Conservation (phyloP, 2,888 invertebrate species). For the Lepidocyrtoides sp. region DNA sequence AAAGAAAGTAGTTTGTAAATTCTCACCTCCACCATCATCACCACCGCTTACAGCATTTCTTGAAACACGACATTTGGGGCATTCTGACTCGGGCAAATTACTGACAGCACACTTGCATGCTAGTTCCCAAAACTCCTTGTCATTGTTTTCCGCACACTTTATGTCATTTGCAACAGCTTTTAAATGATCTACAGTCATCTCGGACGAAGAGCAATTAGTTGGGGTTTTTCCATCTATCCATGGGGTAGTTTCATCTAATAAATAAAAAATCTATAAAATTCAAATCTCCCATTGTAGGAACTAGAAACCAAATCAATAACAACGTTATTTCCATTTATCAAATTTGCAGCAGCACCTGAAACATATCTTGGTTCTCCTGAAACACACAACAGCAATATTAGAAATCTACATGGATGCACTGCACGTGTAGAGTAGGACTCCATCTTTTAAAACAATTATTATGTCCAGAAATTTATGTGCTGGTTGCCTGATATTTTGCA, state of each 20-base stretch:
- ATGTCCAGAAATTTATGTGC: too few relatives aligned
- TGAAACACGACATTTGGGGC: conserved; percentile 54
- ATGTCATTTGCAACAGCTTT: conserved; percentile 35
- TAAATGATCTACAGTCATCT: conserved; percentile 26
- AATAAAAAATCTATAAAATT: too few relatives aligned
- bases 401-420: too few relatives aligned
- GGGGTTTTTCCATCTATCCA: neutral
- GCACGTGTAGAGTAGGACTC: too few relatives aligned
- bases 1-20: too few relatives aligned
- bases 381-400: neutral
- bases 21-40: too few relatives aligned
- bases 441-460: neutral
- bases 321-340: neutral
- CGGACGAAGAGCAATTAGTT: conserved; percentile 22
- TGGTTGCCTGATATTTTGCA: too few relatives aligned
- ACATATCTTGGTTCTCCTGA: neutral
- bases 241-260: too few relatives aligned
- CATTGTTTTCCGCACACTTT: conserved; percentile 49
- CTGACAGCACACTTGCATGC: conserved; percentile 55
- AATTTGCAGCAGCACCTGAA: neutral
- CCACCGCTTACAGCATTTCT: neutral
- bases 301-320: too few relatives aligned
- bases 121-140: conserved; percentile 62
- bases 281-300: neutral
- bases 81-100: conserved; percentile 12